These are phyloP conservation scores for Hololepta plana DNA, from an alignment of 2,888 invertebrate species.

Conservation along the genomic window DNA sequence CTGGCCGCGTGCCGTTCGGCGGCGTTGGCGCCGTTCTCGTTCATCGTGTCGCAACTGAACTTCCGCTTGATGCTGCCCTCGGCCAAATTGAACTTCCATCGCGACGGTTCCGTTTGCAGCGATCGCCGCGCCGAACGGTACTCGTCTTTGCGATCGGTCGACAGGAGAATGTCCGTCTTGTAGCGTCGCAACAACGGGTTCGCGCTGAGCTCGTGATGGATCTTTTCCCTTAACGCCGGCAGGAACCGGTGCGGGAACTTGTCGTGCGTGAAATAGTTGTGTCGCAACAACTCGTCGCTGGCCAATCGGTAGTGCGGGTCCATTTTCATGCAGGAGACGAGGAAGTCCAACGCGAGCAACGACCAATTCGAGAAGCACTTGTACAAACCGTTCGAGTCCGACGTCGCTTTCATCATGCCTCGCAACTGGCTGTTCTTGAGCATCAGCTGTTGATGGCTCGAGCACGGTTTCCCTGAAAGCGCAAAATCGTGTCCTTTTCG, in stretches of 20 bases:
- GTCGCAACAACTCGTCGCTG: constrained; percentile 43
- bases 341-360: constrained; percentile 26
- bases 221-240: constrained; percentile 42
- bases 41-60: constrained; percentile 16
- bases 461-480: constrained; percentile 27
- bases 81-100: constrained; percentile 22
- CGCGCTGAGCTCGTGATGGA: constrained; percentile 41
- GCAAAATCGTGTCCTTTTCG: constrained; percentile 1
- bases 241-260: constrained; percentile 46
- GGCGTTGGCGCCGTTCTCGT: constrained; percentile 1
- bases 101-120: constrained; percentile 14
- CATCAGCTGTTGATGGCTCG: constrained; percentile 28
- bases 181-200: constrained; percentile 30
- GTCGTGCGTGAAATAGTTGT: constrained; percentile 46
- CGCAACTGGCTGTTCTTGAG: constrained; percentile 28
- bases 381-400: constrained; percentile 16
- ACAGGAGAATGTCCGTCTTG: constrained; percentile 22
- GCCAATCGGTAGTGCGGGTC: constrained; percentile 46
- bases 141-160: constrained; percentile 22
- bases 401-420: constrained; percentile 21
- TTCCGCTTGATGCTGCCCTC: constrained; percentile 22
- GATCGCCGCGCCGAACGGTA: constrained; percentile 9
- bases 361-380: constrained; percentile 29
- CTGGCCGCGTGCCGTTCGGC: constrained; percentile 14
- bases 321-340: constrained; percentile 34